Evolutionary conservation across 2,113 vertebrate species (phyloP).

Genomic region (Psilopogon haemacephalus): DNA sequence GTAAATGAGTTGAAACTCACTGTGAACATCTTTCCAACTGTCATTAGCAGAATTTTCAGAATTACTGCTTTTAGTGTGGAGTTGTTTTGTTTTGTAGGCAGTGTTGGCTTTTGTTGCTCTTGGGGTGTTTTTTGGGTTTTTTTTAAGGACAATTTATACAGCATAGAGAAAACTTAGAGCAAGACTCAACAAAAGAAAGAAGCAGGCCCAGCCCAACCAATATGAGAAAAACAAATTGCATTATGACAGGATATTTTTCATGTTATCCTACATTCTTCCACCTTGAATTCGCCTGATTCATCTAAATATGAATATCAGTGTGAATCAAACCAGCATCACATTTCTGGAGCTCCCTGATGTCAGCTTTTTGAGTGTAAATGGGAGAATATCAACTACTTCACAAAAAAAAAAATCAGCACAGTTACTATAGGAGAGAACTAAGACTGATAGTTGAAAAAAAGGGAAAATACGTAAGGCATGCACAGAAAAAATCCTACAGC

Average conservation of each 20-base stretch:
- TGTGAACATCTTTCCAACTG: background rate
- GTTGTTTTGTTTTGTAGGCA: background rate
- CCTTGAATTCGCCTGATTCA: background rate
- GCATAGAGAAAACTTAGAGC: background rate
- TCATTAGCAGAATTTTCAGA: background rate
- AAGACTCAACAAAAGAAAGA: background rate
- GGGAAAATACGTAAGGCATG: background rate
- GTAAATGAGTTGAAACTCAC: background rate
- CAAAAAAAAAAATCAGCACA: background rate
- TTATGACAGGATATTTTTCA: background rate
- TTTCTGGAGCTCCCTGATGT: background rate
- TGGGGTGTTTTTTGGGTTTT: no score
- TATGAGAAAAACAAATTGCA: background rate
- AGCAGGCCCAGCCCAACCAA: background rate
- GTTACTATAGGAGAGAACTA: background rate
- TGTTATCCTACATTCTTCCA: background rate
- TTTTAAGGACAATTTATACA: background rate
- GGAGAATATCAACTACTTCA: background rate
- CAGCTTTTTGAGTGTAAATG: background rate
- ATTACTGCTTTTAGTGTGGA: background rate
- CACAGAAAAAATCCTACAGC: background rate
- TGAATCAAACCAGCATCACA: background rate
- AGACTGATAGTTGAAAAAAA: background rate
- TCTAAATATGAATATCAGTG: background rate
- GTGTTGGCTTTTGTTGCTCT: background rate